A percentile compares a stretch with the other conserved stretches of the same genome.
Conservation (phyloP, 2,113 vertebrate genomes). For the Ranitomeya imitator region DNA sequence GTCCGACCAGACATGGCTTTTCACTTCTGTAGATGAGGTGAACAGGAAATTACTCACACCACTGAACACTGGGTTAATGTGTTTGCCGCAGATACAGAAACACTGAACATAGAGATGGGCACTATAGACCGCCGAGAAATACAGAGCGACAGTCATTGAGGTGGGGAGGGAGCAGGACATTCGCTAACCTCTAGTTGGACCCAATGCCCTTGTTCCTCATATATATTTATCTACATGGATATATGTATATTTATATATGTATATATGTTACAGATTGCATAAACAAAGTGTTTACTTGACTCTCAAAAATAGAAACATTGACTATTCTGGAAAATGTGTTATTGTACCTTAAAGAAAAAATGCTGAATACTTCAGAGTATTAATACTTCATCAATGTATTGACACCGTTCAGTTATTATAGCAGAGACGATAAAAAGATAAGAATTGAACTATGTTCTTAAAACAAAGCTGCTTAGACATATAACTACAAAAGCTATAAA, state of each 20-base stretch:
- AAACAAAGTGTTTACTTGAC: conserved; percentile 65
- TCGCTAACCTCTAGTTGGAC: conserved; percentile 68
- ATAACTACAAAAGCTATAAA: not conserved
- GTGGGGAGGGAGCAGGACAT: conserved; percentile 62
- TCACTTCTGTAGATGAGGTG: conserved; percentile 84
- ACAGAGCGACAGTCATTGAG: conserved; percentile 62
- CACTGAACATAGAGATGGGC: conserved; percentile 63
- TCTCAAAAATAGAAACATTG: conserved; percentile 68
- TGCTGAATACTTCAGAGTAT: conserved; percentile 61
- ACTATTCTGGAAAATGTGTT: conserved; percentile 63
- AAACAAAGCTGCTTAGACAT: not conserved
- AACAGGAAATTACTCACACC: conserved; percentile 72
- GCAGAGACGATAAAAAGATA: not conserved
- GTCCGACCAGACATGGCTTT: conserved; percentile 78
- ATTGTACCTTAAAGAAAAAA: conserved; percentile 57
- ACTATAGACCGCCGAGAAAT: conserved; percentile 58
- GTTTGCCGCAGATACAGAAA: conserved; percentile 74
- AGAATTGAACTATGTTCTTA: not conserved
- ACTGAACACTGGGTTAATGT: conserved; percentile 70
- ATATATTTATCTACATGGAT: conserved; percentile 52
- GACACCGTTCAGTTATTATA: not conserved
- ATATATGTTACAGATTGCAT: conserved; percentile 68
- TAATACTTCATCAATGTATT: conserved; percentile 52
- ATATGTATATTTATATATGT: conserved; percentile 66
- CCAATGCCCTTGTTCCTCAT: conserved; percentile 59